Conservation (phyloP, 2,113 vertebrate species). For the Oryctolagus cuniculus region DNA sequence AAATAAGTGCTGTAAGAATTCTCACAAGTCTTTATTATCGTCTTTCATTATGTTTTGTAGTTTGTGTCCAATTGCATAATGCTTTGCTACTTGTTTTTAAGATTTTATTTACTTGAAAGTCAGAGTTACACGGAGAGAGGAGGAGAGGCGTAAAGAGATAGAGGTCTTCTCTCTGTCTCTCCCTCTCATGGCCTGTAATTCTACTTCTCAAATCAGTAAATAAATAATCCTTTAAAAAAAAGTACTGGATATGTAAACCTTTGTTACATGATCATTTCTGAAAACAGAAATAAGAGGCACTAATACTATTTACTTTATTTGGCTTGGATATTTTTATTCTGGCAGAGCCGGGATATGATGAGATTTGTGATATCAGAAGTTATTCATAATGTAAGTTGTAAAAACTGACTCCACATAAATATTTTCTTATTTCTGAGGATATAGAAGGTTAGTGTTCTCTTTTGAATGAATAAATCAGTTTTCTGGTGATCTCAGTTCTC, state of each 20-base stretch:
- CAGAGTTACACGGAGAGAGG: too few species aligned
- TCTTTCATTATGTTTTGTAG: background rate
- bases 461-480: slow-evolving; percentile 15
- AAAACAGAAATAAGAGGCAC: background rate
- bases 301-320: background rate
- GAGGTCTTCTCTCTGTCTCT: too few species aligned
- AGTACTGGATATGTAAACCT: background rate
- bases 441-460: background rate
- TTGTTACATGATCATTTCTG: background rate
- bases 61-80: background rate
- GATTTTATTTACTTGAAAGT: too few species aligned
- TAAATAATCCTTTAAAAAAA: background rate
- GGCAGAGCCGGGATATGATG: background rate
- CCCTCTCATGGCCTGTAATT: too few species aligned
- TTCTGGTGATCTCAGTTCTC: background rate
- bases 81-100: background rate
- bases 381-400: background rate
- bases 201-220: too few species aligned
- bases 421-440: slow-evolving; percentile 4
- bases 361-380: background rate
- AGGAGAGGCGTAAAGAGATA: too few species aligned
- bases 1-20: background rate
- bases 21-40: background rate
- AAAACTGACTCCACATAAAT: background rate
- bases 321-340: background rate